Base-by-base conservation (phyloP, 2,888 invertebrate genomes). In the Calliphora vomitoria region DNA sequence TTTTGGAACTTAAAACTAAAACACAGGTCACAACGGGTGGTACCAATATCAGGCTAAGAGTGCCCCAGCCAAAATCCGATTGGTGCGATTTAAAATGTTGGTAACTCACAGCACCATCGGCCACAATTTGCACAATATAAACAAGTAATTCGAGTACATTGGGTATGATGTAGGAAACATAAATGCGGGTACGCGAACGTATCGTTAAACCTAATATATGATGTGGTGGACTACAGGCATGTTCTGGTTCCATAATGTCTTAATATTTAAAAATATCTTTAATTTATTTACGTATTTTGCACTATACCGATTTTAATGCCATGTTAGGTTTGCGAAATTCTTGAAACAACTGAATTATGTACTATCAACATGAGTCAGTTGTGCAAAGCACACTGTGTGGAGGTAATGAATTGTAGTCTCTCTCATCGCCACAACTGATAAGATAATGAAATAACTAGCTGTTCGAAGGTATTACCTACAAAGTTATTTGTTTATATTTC, bases 101-200 rank as follows among this genome's bases (percentile, higher is more conserved):
- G 87, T 95, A 94, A 72, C 96, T 95, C 2, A 97, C 94, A 0
- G 95, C 95, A 44, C 96, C 92, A 91, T 97, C 97, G 60, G 95
- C 95, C 20, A 96, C 95, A 55, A 96, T 95, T 75, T 97, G 94
- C 4, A 95, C 93, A 50, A 96, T 94, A 90, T 96, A 97, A 41
- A 97, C 92, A 1, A 95, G 88, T 62, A 96, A 95, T 13, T 95
- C 95, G 50, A 95, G 90, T n/a, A 95, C 87, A 4, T 95, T 93
- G 68, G 96, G 96, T 50, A 95, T 90, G 64, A 96, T 92, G 74
- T 92, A 93, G 20, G 92, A 91, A n/a, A 93, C 91, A 82, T 92
- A 91, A 78, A 94, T 93, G 68, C 93, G 92, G 3, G 92, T 93
- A n/a, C 90, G 92, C 74, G 93, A 93, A 69, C 93, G 90, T 55